Evolutionary conservation across 2,888 invertebrate genomes (phyloP).

Genomic region (Eristalis pertinax): DNA sequence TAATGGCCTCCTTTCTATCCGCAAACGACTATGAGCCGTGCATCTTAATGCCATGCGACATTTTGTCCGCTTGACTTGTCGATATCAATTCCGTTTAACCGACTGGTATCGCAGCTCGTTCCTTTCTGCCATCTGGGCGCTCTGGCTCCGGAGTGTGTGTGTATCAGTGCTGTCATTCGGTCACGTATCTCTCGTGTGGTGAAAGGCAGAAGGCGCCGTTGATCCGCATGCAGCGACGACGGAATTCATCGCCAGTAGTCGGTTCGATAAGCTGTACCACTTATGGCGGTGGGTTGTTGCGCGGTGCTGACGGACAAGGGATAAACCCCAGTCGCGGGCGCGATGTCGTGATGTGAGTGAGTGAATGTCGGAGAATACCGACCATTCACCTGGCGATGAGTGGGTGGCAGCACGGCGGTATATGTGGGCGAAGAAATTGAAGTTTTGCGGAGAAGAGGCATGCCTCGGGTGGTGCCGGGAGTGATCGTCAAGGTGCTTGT

Average conservation of each 20-base stretch:
- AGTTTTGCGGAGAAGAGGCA: neutral
- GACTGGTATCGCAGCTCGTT: neutral
- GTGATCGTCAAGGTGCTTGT: neutral
- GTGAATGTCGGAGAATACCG: neutral
- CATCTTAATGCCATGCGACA: constrained; percentile 55
- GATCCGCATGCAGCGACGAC: neutral
- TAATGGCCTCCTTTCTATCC: constrained; percentile 33
- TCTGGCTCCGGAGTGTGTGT: neutral
- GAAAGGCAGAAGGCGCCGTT: neutral
- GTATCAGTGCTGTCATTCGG: neutral
- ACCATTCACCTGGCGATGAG: neutral
- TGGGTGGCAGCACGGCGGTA: neutral
- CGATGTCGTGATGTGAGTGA: neutral
- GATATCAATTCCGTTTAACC: constrained; percentile 57
- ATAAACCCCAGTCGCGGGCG: too few relatives aligned
- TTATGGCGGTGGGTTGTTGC: neutral
- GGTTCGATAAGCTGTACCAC: neutral
- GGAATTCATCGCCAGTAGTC: neutral
- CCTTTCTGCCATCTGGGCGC: constrained; percentile 30
- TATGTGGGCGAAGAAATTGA: neutral
- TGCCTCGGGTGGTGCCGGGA: neutral
- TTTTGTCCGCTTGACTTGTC: constrained; percentile 65
- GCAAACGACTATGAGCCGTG: constrained; percentile 25
- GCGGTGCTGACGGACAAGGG: neutral
- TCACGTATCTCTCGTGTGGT: neutral